These are phyloP conservation scores for Adelges cooleyi DNA, from an alignment of 1,140 invertebrate species.

Conservation along the genomic window DNA sequence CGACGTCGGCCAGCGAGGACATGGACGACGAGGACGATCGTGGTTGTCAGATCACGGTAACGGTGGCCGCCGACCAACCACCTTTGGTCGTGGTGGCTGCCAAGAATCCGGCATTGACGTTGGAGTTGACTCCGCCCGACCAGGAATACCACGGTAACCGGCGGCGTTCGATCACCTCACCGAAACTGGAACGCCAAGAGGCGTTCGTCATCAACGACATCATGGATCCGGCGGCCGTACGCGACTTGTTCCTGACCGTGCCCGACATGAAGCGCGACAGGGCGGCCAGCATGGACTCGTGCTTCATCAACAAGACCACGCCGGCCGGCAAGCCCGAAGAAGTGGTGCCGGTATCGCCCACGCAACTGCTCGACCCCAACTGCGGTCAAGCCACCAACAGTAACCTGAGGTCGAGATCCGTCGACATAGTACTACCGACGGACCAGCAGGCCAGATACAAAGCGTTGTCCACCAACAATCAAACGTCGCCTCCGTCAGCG, in stretches of 20 bases:
- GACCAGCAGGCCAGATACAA: slow-evolving; percentile 73
- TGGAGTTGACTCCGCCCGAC: slow-evolving; percentile 28
- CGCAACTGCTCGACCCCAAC: slow-evolving; percentile 40
- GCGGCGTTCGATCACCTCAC: slow-evolving; percentile 40
- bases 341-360: slow-evolving; percentile 50
- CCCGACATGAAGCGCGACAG: slow-evolving; percentile 67
- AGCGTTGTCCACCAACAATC: slow-evolving; percentile 43
- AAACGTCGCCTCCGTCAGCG: slow-evolving; percentile 15
- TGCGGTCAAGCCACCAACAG: slow-evolving; percentile 38
- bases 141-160: slow-evolving; percentile 37
- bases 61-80: slow-evolving; percentile 24
- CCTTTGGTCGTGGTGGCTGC: slow-evolving; percentile 23
- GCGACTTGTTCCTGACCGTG: slow-evolving; percentile 68
- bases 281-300: slow-evolving; percentile 72
- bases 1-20: slow-evolving; percentile 28
- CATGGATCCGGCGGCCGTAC: slow-evolving; percentile 40
- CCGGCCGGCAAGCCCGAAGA: slow-evolving; percentile 54
- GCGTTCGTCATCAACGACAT: slow-evolving; percentile 50
- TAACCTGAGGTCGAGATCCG: slow-evolving; percentile 67
- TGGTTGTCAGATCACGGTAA: slow-evolving; percentile 6
- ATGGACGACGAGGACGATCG: slow-evolving; percentile 15
- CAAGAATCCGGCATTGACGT: slow-evolving; percentile 11
- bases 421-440: slow-evolving; percentile 80
- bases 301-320: slow-evolving; percentile 59
- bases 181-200: slow-evolving; percentile 60